Percentiles rank a stretch among this genome's conserved stretches.
Evolutionary conservation across 2,797 vertebrate species (phyloP).

Genomic region (Tolypeutes matacus): DNA sequence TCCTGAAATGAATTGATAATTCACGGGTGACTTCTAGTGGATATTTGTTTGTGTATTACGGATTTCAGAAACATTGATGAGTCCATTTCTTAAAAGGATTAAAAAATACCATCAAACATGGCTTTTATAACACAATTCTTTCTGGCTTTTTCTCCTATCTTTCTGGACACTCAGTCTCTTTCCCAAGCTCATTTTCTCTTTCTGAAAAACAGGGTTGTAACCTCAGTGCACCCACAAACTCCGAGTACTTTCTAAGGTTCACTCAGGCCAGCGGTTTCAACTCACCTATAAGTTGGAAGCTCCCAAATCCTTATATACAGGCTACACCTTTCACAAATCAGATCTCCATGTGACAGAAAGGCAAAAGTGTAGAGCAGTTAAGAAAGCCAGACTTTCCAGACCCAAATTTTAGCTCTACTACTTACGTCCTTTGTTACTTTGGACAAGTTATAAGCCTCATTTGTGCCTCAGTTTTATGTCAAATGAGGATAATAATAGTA

Average conservation of each 20-base stretch:
- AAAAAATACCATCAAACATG: not conserved
- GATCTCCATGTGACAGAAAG: not conserved
- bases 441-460: not conserved
- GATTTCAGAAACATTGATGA: not conserved
- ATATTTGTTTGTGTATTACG: not conserved
- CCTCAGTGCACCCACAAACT: not conserved
- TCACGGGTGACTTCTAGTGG: not conserved
- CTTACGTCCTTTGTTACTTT: not conserved
- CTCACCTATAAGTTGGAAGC: accelerated
- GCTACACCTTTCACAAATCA: not conserved
- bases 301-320: not conserved
- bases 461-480: not conserved
- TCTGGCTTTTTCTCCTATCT: not conserved
- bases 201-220: not conserved
- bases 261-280: not conserved
- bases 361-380: not conserved
- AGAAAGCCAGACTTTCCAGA: not conserved
- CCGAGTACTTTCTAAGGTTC: not conserved
- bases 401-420: not conserved
- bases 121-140: not conserved
- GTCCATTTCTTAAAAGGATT: not conserved
- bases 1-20: not conserved
- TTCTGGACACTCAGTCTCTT: not conserved
- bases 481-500: not conserved
- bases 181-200: not conserved